These are phyloP conservation scores for Phengaris arion DNA, from an alignment of 2,888 invertebrate species.

Conservation along the genomic window DNA sequence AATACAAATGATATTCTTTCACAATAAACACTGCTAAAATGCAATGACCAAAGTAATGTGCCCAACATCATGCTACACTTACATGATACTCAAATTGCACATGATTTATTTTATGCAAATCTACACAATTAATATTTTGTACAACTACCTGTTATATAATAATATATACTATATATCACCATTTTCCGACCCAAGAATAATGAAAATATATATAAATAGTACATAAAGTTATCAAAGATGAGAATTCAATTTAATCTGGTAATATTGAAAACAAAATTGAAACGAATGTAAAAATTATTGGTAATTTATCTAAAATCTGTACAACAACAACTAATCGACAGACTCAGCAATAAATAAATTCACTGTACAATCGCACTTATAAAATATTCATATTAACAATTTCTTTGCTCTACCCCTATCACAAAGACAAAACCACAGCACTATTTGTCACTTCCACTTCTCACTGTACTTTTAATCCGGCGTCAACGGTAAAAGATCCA, in stretches of 20 bases:
- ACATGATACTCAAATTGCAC: constrained; percentile 70
- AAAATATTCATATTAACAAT: constrained; percentile 59
- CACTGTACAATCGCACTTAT: constrained; percentile 73
- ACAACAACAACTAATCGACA: constrained; percentile 69
- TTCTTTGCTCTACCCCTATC: constrained; percentile 69
- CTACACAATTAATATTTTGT: constrained; percentile 72
- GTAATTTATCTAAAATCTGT: constrained; percentile 66
- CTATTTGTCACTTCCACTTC: constrained; percentile 76
- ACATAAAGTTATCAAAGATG: constrained; percentile 43
- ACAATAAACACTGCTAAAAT: constrained; percentile 68
- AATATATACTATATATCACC: constrained; percentile 55
- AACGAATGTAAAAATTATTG: constrained; percentile 64
- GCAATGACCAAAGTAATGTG: constrained; percentile 69
- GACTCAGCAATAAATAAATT: constrained; percentile 75
- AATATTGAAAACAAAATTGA: constrained; percentile 65
- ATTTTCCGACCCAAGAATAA: constrained; percentile 64
- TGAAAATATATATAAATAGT: constrained; percentile 59
- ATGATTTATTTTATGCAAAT: constrained; percentile 74
- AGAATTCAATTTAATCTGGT: constrained; percentile 54
- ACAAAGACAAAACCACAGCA: constrained; percentile 78
- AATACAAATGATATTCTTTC: constrained; percentile 66
- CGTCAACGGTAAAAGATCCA: constrained; percentile 57
- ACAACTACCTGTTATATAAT: constrained; percentile 52
- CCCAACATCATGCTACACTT: constrained; percentile 54
- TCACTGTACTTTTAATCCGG: constrained; percentile 60